Evolutionary conservation across 2,113 vertebrate species (phyloP), one percentile per base, ranked within the genome.

Genomic region (Dicentrarchus labrax): DNA sequence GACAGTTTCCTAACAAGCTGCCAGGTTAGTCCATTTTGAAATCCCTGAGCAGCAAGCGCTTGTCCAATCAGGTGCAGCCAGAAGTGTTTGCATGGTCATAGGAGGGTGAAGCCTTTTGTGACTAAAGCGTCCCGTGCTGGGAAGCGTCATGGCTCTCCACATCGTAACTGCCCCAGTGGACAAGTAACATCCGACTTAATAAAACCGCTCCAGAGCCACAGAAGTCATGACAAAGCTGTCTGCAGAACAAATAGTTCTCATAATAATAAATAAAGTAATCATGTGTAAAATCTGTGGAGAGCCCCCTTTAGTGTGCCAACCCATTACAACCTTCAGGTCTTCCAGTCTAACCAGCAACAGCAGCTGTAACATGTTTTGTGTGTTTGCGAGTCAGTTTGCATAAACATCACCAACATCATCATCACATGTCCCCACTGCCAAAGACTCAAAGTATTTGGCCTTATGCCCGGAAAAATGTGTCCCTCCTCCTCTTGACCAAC

Each of bases 361-460:
- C 62, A 59, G 69, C 30, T 53, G 24, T 21, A 21, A 38, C n/a
- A 67, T 50, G 22, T 48, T 38, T 22, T 60, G 53, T 53, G 54
- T 61, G 38, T 45, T 22, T 64, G 22, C 54, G 50, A 76, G 77
- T 73, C 59, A 41, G 47, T 64, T 64, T 51, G 47, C 30, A 39
- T 36, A 74, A 51, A 53, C 47, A 76, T 53, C 56, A 21, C 56
- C 4, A 50, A 36, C 53, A 71, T 72, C 41, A 81, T 72, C 83
- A 45, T 13, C 53, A 53, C 24, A 75, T 73, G 64, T 73, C 43
- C 48, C 54, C 22, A n/a, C 57, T 74, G 74, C 73, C 72, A 73
- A 54, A 78, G 38, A 36, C 22, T 36, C 65, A 19, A 36, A 70
- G 60, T 39, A 17, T 78, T 82, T 82, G 78, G 74, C 67, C n/a